A percentile compares a stretch with the other conserved stretches of the same genome.
These are phyloP conservation scores for Antennarius maculatus DNA, from an alignment of 2,797 vertebrate genomes.

Conservation along the genomic window DNA sequence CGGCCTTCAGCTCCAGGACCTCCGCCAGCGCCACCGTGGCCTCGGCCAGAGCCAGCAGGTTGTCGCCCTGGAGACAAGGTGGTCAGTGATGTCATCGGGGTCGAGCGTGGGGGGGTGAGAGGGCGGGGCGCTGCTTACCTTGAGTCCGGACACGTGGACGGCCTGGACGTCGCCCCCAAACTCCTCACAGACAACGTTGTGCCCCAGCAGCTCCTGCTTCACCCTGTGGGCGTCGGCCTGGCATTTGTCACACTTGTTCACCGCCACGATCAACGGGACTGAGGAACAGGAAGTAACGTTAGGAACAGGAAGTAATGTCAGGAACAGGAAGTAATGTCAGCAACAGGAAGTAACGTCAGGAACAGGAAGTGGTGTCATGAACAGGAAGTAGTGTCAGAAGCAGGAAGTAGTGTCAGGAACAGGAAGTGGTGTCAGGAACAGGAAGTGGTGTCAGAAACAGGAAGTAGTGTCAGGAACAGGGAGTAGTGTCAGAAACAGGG, in stretches of 20 bases:
- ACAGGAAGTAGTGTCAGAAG: too few species aligned
- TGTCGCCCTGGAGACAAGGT: conserved; percentile 82
- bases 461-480: too few species aligned
- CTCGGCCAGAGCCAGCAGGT: conserved; percentile 89
- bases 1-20: conserved; percentile 92
- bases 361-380: too few species aligned
- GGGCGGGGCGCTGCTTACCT: conserved; percentile 71
- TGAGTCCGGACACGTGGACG: conserved; percentile 90
- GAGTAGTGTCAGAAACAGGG: too few species aligned
- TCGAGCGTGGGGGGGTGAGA: too few species aligned
- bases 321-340: too few species aligned
- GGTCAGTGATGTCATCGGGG: background rate
- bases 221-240: conserved; percentile 88
- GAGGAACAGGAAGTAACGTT: background rate
- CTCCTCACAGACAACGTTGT: conserved; percentile 93
- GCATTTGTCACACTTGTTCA: conserved; percentile 95
- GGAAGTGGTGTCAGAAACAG: too few species aligned
- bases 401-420: too few species aligned
- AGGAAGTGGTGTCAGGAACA: too few species aligned
- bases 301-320: too few species aligned
- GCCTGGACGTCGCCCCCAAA: conserved; percentile 93
- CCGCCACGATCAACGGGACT: conserved; percentile 88
- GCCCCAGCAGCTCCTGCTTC: conserved; percentile 86
- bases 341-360: too few species aligned
- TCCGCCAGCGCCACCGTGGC: conserved; percentile 90